A percentile compares a stretch with the other conserved stretches of the same genome.
Conservation (phyloP, 2,113 vertebrate genomes). For the Corythornis cristatus region DNA sequence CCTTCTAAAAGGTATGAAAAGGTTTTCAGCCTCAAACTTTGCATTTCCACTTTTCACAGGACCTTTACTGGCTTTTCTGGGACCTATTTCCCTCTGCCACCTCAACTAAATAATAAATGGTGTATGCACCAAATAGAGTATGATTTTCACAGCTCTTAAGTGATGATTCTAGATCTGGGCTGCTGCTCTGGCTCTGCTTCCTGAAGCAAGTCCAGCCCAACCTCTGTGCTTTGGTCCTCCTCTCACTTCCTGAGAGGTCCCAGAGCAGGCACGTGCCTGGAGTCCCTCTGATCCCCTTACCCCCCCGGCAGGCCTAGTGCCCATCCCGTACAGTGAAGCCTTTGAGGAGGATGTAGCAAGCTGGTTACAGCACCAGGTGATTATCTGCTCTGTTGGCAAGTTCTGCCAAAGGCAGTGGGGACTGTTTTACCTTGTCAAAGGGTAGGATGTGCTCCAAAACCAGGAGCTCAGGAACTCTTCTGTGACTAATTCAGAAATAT, state of each 20-base stretch:
- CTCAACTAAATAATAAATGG: background rate
- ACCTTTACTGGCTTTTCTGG: background rate
- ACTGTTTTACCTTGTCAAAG: background rate
- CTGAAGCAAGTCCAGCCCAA: background rate
- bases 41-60: background rate
- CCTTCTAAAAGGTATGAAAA: background rate
- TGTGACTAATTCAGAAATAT: background rate
- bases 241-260: background rate
- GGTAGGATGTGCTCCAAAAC: background rate
- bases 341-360: background rate
- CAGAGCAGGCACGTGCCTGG: rapidly evolving
- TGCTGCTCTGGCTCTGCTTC: background rate
- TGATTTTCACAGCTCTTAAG: background rate
- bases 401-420: background rate
- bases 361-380: rapidly evolving
- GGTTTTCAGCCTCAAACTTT: background rate
- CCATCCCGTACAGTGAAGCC: background rate
- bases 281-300: conserved; percentile 37
- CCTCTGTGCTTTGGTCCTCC: background rate
- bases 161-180: background rate
- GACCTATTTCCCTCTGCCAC: background rate
- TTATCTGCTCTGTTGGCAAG: background rate
- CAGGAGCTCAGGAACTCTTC: background rate
- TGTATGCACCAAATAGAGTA: background rate
- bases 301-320: background rate